Conservation (phyloP, 2,113 vertebrate species). For the Dipodomys spectabilis region DNA sequence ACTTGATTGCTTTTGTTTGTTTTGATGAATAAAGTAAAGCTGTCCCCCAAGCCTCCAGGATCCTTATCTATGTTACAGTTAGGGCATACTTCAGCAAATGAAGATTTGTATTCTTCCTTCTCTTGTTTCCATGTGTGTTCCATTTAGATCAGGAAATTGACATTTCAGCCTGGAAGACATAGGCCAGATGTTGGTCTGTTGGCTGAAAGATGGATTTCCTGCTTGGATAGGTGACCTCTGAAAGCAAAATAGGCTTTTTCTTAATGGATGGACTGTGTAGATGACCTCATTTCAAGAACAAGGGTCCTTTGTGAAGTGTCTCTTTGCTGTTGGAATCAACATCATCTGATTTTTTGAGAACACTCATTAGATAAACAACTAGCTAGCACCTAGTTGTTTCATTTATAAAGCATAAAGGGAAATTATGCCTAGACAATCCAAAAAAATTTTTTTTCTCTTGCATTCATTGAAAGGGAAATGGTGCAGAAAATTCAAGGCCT, state of each 20-base stretch:
- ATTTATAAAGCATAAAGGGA: constrained; percentile 27
- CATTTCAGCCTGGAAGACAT: constrained; percentile 72
- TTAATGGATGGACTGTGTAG: constrained; percentile 75
- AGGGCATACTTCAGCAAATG: constrained; percentile 6
- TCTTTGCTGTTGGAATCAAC: constrained; percentile 74
- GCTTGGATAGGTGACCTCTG: constrained; percentile 81
- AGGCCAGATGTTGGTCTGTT: constrained; percentile 80
- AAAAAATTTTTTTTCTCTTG: constrained; percentile 8
- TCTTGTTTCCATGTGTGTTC: constrained; percentile 70
- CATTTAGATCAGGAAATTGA: constrained; percentile 80
- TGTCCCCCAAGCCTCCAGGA: not conserved
- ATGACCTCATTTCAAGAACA: constrained; percentile 83
- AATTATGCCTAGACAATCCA: not conserved
- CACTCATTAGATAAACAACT: constrained; percentile 69
- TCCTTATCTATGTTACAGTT: not conserved
- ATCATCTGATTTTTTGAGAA: constrained; percentile 78
- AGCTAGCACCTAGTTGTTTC: constrained; percentile 63
- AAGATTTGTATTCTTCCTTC: constrained; percentile 43
- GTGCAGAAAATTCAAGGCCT: constrained; percentile 55
- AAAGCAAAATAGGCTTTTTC: constrained; percentile 79
- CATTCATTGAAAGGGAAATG: constrained; percentile 45
- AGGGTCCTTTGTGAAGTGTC: constrained; percentile 74
- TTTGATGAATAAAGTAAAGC: constrained; percentile 6
- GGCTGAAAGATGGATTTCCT: constrained; percentile 80
- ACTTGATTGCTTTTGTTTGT: constrained; percentile 42